Evolutionary conservation across 2,797 vertebrate species (phyloP).

Genomic region (Malacoraja senta): DNA sequence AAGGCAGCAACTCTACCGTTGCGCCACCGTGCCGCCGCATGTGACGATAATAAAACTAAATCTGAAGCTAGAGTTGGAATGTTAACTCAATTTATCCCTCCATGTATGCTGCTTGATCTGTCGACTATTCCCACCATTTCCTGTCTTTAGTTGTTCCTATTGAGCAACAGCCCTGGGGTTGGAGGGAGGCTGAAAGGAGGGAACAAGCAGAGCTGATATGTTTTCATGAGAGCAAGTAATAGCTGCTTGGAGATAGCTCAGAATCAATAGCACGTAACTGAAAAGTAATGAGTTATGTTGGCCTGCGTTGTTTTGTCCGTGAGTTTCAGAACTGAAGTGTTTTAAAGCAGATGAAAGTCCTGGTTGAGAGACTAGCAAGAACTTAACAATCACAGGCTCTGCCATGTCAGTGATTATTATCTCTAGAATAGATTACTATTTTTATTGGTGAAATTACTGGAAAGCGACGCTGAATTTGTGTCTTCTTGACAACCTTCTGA

Average conservation of each 20-base stretch:
- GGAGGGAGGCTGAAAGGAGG: background rate
- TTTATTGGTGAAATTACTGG: slow-evolving; percentile 22
- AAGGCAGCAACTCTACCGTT: too few species aligned
- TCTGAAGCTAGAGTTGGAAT: too few species aligned
- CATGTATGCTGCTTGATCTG: too few species aligned
- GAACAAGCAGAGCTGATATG: background rate
- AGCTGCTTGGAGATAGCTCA: background rate
- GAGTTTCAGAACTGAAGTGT: slow-evolving; percentile 21
- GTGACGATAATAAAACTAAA: too few species aligned
- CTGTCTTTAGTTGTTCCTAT: too few species aligned
- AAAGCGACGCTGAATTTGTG: background rate
- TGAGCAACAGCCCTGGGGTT: background rate
- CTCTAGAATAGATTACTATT: background rate
- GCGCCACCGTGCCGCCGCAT: too few species aligned
- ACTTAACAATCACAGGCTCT: background rate
- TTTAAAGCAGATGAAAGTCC: background rate
- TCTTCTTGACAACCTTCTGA: background rate
- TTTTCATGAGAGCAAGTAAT: slow-evolving; percentile 13
- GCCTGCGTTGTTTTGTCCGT: background rate
- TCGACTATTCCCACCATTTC: too few species aligned
- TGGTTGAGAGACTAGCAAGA: background rate
- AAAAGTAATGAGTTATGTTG: slow-evolving; percentile 5
- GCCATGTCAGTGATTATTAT: background rate
- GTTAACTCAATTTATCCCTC: too few species aligned
- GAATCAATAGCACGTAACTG: background rate